Evolutionary conservation across 1,140 invertebrate genomes (phyloP), one percentile per base, ranked within the genome.

Genomic region (Archivesica marissinica): DNA sequence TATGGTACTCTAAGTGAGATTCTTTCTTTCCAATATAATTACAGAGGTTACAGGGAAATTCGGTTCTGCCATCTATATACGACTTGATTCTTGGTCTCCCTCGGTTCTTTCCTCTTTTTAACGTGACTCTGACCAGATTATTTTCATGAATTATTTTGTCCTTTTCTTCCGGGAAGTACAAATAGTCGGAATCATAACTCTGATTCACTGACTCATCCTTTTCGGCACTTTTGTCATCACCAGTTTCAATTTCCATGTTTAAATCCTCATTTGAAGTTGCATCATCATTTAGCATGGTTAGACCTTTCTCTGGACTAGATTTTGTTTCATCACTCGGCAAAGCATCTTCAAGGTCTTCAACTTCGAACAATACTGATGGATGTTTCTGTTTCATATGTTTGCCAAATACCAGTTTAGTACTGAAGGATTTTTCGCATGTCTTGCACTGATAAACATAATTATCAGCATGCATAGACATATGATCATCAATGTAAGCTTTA

Each of bases 1-100:
- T 82, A 56, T 82, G 79, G 25, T 70, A 54, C 23, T 82, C 68
- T 41, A 82, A 47, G 28, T 82, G 64, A 13, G 33, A 56, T 50
- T 72, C 79, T 61, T 59, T 82, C 38, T 82, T 82, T 39, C 79
- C 79, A 59, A 82, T 61, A 74, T 82, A 82, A 47, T 82, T 64
- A 54, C 79, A 82, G 23, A 72, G 25, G 41, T 52, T 52, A 59
- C 70, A 75, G n/a, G 68, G 68, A 72, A 64, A 86, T 52, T 41
- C 64, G 38, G 59, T 79, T 41, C 54, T 59, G 3, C 52, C 61
- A 66, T 79, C 59, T n/a, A 44, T 30, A 41, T 30, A 38, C 0
- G 56, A 66, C 13, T 50, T 79, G 33, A 79, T 79, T 68, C 56
- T 79, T 66, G 59, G 56, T 30, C 74, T 50, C 0, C 77, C 56